Percentiles rank a stretch among this genome's conserved stretches.
phyloP scores from a whole-genome alignment of 2,888 invertebrate genomes.

The Drosophila lacicola region DNA sequence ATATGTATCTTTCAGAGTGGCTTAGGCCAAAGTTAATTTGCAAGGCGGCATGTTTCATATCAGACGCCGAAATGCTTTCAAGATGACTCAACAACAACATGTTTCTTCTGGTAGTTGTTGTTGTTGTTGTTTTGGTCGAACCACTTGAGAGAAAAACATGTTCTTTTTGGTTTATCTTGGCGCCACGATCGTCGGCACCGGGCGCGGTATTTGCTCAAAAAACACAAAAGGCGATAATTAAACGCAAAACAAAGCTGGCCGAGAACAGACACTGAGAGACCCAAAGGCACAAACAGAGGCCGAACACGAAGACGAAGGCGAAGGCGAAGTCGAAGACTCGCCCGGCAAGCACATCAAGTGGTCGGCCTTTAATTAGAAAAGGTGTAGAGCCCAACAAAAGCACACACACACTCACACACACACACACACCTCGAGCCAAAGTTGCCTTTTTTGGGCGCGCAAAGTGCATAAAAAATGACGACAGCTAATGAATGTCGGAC shows the following conservation, averaged over 20 bases:
- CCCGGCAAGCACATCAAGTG: conserved; percentile 53
- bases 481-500: conserved; percentile 59
- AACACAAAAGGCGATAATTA: conserved; percentile 77
- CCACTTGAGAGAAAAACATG: conserved; percentile 75
- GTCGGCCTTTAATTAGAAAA: conserved; percentile 73
- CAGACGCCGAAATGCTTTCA: conserved; percentile 70
- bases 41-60: conserved; percentile 77
- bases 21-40: conserved; percentile 76
- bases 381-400: conserved; percentile 57
- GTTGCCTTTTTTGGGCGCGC: conserved; percentile 32
- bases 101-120: conserved; percentile 34
- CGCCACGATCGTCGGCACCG: conserved; percentile 73
- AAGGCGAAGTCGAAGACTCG: background rate
- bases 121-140: conserved; percentile 47
- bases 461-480: conserved; percentile 51
- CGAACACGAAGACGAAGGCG: background rate
- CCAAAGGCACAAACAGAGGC: conserved; percentile 5
- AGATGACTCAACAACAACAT: conserved; percentile 73
- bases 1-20: conserved; percentile 61
- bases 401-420: conserved; percentile 1
- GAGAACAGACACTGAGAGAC: conserved; percentile 51
- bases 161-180: conserved; percentile 78
- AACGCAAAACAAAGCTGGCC: conserved; percentile 72
- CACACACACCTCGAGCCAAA: conserved; percentile 14
- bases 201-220: conserved; percentile 71